Percentiles rank a stretch among this genome's conserved stretches.
Conservation (phyloP, 2,888 invertebrate genomes). For the Xestia ashworthii region DNA sequence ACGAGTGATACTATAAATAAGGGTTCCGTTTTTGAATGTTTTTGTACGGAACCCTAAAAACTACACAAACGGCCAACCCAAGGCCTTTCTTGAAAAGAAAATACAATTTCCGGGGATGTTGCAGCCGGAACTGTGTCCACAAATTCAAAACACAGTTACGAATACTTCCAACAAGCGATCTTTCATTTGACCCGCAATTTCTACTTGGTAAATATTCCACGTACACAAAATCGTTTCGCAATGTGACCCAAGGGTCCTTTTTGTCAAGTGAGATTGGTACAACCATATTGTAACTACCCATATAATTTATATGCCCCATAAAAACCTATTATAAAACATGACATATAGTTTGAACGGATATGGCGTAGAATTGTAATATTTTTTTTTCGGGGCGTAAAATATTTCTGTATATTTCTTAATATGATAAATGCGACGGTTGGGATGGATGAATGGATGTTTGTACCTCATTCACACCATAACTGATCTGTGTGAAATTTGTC, state of each 20-base stretch:
- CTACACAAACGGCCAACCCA: neutral
- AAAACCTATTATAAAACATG: conserved; percentile 13
- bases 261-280: conserved; percentile 29
- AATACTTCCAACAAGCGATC: neutral
- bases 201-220: conserved; percentile 40
- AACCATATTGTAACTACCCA: conserved; percentile 25
- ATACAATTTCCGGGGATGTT: neutral
- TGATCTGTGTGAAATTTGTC: too few species aligned
- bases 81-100: too few species aligned
- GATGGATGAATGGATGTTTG: too few species aligned
- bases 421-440: too few species aligned
- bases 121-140: neutral
- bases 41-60: too few species aligned
- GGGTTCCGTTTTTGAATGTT: too few species aligned
- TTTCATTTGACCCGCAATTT: conserved; percentile 6
- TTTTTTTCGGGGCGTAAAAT: neutral
- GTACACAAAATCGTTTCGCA: conserved; percentile 17
- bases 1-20: too few species aligned
- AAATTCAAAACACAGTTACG: conserved; percentile 15
- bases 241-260: conserved; percentile 37
- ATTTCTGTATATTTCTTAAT: too few species aligned
- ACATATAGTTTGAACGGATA: neutral
- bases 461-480: too few species aligned
- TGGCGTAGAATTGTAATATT: conserved; percentile 2
- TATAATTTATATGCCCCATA: conserved; percentile 11